Evolutionary conservation across 2,113 vertebrate species (phyloP), one percentile per base, ranked within the genome.

Genomic region (Zeus faber): DNA sequence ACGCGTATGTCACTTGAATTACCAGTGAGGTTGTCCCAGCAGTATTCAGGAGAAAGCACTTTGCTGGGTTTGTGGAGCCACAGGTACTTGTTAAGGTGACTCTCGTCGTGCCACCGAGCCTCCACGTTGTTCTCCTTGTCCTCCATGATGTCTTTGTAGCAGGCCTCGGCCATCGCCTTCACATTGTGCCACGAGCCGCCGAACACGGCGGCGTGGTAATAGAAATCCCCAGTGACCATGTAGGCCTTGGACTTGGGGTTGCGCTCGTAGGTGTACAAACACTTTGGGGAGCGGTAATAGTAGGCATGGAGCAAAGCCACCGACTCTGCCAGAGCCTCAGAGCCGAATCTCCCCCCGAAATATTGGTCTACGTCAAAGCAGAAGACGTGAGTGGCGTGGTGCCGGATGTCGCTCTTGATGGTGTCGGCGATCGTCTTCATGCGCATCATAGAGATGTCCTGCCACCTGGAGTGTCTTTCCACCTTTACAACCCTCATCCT

Each of bases 91-190:
- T 91, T 92, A 22, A 92, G 86, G 50, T 93, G 91, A 53, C 91
- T 92, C 72, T 93, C 89, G 1, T 92, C 90, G 0, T 92, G 91
- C 91, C 92, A 92, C 48, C 69, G 49, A 1, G 89, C 92, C 81
- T 92, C 90, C 43, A 92, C 53, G 0, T 82, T 62, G 0, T 82
- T 84, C 39, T 9, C 1, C 27, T 83, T 88, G 70, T 92, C 91
- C 79, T 47, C 59, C 71, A 54, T 50, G 69, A 86, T 85, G 51
- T 29, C 43, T 14, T 10, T 55, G 45, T 78, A 79, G 62, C 91
- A 92, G 23, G 72, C 52, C 0, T 79, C 78, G 0, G 85, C 77
- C 49, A 91, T 11, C 5, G 52, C 31, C 29, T 80, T 74, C 26
- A 92, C 80, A 0, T 44, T 68, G 16, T 53, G 51, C 80, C 88